A percentile compares a stretch with the other conserved stretches of the same genome.
Evolutionary conservation across 2,888 invertebrate genomes (phyloP).

Genomic region (Eulithis prunata): DNA sequence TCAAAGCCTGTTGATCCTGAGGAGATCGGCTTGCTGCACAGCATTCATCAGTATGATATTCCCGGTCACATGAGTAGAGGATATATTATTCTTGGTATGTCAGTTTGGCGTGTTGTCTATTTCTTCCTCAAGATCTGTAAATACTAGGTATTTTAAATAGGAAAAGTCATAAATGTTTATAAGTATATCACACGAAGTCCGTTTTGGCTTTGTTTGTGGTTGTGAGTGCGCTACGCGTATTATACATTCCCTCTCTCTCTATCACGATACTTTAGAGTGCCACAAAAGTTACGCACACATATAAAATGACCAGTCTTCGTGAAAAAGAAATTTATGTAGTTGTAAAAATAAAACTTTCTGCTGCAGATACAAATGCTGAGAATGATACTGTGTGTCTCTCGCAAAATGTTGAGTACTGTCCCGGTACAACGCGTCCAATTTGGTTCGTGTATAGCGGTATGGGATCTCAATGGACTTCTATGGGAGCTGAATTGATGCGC

Average conservation of each 20-base stretch:
- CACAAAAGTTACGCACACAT: no score
- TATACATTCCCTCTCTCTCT: no score
- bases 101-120: neutral
- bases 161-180: no score
- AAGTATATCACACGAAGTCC: no score
- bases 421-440: constrained; percentile 67
- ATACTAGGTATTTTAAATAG: no score
- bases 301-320: no score
- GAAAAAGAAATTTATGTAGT: no score
- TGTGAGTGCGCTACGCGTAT: neutral
- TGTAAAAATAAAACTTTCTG: neutral
- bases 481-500: constrained; percentile 85
- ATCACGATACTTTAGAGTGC: no score
- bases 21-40: constrained; percentile 72
- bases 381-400: constrained; percentile 58
- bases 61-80: constrained; percentile 86
- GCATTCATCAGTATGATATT: constrained; percentile 71
- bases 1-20: constrained; percentile 68
- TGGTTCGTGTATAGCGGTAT: constrained; percentile 87
- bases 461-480: constrained; percentile 87
- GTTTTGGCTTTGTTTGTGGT: neutral
- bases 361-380: constrained; percentile 48
- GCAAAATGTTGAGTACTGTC: constrained; percentile 82
- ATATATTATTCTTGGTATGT: constrained; percentile 76
- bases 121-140: no score